Evolutionary conservation across 2,797 vertebrate genomes (phyloP), one percentile per base, ranked within the genome.

Genomic region (Lepus oiostolus): DNA sequence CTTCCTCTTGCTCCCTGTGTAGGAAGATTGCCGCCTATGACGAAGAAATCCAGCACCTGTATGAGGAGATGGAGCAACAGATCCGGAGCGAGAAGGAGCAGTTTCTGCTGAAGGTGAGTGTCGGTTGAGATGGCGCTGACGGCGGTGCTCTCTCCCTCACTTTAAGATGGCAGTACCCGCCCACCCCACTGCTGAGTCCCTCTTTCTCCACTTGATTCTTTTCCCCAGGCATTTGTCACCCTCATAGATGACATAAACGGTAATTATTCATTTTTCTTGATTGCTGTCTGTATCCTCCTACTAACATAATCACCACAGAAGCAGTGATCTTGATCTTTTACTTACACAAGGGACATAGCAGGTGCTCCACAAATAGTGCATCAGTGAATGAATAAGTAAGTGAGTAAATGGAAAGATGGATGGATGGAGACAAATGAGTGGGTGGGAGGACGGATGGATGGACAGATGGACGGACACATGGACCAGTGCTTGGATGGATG

Each of bases 61-160:
- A 99, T 47, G 99, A 99, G 91, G 99, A 99, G 98, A 99, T 99
- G 99, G 99, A 99, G 88, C 99, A 99, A 86, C 99, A 99, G 96
- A 99, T 99, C 90, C 99, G 99, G 97, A 99, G 93, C 9, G 99
- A 99, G 97, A 99, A 99, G 91, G 99, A 99, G 62, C 98, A 98
- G 87, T 99, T 99, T 97, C 97, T 99, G 24, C 97, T 99, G 94
- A 99, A 99, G 98, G 99, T 99, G 97, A 96, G 98, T 97, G 54
- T 74, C 19, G 17, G 30, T 8, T 5, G 4, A 68, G 1, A 9
- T 28, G 24, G 54, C n/a, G 30, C 1, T 19, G 8, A 28, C 8
- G 1, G 19, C 8, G 28, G 35, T 62, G 4, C 42, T 38, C 79
- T 13, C 60, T 68, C 13, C 16, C 5, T 52, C 11, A 21, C 2